These are phyloP conservation scores for Gymnorhina tibicen DNA, from an alignment of 2,113 vertebrate species.

Conservation along the genomic window DNA sequence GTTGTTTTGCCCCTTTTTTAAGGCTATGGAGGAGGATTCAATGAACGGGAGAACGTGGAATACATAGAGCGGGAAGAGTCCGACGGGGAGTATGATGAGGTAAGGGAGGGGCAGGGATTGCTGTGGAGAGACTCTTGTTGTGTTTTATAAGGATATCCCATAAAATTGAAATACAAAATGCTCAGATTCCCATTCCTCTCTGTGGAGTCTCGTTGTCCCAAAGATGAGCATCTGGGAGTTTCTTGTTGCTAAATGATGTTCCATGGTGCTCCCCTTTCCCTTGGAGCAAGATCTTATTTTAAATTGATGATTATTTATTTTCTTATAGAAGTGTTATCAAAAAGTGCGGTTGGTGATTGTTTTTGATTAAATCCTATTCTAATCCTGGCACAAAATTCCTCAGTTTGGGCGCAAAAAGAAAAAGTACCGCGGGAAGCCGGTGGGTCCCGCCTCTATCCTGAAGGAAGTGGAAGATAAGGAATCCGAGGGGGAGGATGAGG, in stretches of 20 bases:
- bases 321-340: not conserved
- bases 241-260: not conserved
- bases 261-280: not conserved
- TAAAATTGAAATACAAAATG: accelerated
- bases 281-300: not conserved
- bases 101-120: not conserved
- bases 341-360: not conserved
- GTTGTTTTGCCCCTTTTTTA: not conserved
- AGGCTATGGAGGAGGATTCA: slow-evolving; percentile 99
- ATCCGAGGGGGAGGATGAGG: slow-evolving; percentile 88
- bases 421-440: slow-evolving; percentile 88
- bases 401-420: slow-evolving; percentile 99
- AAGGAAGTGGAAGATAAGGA: slow-evolving; percentile 91
- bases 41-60: slow-evolving; percentile 95
- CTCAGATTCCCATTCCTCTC: not conserved
- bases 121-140: accelerated
- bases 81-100: slow-evolving; percentile 99
- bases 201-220: not conserved
- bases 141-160: not conserved
- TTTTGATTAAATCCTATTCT: not conserved
- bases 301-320: not conserved
- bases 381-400: not conserved
- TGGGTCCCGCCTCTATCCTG: slow-evolving; percentile 76
- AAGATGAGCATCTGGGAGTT: not conserved
- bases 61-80: slow-evolving; percentile 98